phyloP scores from a whole-genome alignment of 2,113 vertebrate species.

The Motacilla alba region DNA sequence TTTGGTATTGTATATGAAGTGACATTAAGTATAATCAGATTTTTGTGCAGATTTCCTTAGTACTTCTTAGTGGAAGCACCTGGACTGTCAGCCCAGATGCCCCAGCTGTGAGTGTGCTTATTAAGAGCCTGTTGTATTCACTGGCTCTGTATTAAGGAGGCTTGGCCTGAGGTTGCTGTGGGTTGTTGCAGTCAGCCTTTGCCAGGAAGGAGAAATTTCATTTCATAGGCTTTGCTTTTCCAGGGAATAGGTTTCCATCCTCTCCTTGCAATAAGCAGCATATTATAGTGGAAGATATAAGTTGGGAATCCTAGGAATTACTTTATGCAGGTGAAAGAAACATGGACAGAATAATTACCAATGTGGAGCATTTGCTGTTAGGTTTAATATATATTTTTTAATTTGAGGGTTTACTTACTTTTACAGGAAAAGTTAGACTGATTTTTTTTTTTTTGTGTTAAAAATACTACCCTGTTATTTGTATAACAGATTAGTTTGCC shows the following conservation, averaged over 20 bases:
- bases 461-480: slow-evolving; percentile 34
- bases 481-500: slow-evolving; percentile 43
- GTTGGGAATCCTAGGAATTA: neutral
- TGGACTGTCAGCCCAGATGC: neutral
- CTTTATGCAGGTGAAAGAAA: neutral
- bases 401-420: slow-evolving; percentile 3
- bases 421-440: neutral
- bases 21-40: neutral
- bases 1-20: neutral
- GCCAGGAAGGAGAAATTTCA: neutral
- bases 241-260: neutral
- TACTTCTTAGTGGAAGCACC: neutral
- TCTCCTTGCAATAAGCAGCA: neutral
- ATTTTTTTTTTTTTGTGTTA: slow-evolving; percentile 28
- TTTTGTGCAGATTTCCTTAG: neutral
- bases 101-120: neutral
- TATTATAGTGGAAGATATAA: neutral
- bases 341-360: neutral
- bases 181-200: neutral
- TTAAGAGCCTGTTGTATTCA: neutral
- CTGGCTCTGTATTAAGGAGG: neutral
- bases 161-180: neutral
- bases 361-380: neutral
- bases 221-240: neutral
- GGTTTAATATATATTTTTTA: slow-evolving; percentile 9